Evolutionary conservation across 2,113 vertebrate species (phyloP).

Genomic region (Pterophyllum scalare): DNA sequence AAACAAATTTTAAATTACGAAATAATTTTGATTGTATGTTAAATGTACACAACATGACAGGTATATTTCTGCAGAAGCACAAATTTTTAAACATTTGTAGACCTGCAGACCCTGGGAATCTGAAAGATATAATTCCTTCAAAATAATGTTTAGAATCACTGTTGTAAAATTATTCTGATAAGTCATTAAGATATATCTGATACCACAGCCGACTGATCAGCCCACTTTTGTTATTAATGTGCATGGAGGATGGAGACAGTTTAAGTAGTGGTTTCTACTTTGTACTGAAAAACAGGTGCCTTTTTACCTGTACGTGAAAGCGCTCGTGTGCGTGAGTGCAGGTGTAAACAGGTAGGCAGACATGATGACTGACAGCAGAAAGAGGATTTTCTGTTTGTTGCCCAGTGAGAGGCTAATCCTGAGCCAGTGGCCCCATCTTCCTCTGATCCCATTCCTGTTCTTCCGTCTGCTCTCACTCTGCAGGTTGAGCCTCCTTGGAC

Average conservation of each 20-base stretch:
- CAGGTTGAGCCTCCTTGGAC: constrained; percentile 45
- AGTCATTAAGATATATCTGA: too few relatives aligned
- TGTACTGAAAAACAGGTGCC: background rate
- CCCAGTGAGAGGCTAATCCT: constrained; percentile 64
- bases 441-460: constrained; percentile 48
- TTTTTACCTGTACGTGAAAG: background rate
- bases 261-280: too few relatives aligned
- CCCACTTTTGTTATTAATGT: background rate
- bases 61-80: background rate
- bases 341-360: constrained; percentile 44
- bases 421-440: constrained; percentile 11
- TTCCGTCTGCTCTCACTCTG: constrained; percentile 45
- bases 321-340: background rate
- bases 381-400: constrained; percentile 72
- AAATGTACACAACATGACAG: background rate
- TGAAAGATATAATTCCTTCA: too few relatives aligned
- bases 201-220: background rate
- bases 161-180: too few relatives aligned
- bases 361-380: constrained; percentile 64
- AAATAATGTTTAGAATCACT: too few relatives aligned
- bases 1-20: background rate
- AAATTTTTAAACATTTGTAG: too few relatives aligned
- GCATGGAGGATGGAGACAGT: background rate
- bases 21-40: background rate
- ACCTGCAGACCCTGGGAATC: too few relatives aligned